These are phyloP conservation scores for Arnoldichthys spilopterus DNA, from an alignment of 2,797 vertebrate genomes.

Conservation along the genomic window DNA sequence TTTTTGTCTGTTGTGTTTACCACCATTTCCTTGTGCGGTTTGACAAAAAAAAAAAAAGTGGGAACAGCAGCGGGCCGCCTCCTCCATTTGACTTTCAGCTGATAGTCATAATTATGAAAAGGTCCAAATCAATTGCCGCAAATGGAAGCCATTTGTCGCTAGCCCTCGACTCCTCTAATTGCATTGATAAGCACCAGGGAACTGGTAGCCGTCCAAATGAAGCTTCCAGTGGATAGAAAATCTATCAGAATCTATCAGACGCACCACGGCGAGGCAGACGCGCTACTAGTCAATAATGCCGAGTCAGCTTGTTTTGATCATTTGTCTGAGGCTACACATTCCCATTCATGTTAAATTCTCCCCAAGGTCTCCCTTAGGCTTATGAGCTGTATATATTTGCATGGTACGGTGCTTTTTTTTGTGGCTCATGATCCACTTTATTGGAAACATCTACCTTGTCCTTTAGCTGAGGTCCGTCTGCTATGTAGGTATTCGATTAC, in stretches of 20 bases:
- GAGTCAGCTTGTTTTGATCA: slow-evolving; percentile 50
- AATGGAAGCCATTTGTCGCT: slow-evolving; percentile 72
- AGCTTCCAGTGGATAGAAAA: slow-evolving; percentile 66
- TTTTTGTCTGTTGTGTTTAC: slow-evolving; percentile 40
- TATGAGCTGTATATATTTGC: not conserved
- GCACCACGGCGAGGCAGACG: slow-evolving; percentile 64
- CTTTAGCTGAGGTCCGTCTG: not conserved
- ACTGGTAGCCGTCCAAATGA: slow-evolving; percentile 66
- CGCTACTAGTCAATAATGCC: slow-evolving; percentile 57
- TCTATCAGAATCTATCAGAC: slow-evolving; percentile 64
- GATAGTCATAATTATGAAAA: slow-evolving; percentile 76
- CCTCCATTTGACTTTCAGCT: slow-evolving; percentile 68
- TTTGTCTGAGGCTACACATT: slow-evolving; percentile 40
- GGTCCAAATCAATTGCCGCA: slow-evolving; percentile 71
- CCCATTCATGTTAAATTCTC: not conserved
- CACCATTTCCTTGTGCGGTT: slow-evolving; percentile 46
- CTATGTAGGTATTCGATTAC: no score
- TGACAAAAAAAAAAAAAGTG: slow-evolving; percentile 66
- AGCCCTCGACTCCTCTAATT: slow-evolving; percentile 68
- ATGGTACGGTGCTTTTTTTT: not conserved
- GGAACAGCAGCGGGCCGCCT: slow-evolving; percentile 48
- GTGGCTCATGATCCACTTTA: not conserved
- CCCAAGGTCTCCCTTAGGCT: not conserved
- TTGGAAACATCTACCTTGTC: not conserved
- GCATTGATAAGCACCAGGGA: slow-evolving; percentile 68